These are phyloP conservation scores for Numenius arquata DNA, from an alignment of 2,113 vertebrate species.

Conservation along the genomic window DNA sequence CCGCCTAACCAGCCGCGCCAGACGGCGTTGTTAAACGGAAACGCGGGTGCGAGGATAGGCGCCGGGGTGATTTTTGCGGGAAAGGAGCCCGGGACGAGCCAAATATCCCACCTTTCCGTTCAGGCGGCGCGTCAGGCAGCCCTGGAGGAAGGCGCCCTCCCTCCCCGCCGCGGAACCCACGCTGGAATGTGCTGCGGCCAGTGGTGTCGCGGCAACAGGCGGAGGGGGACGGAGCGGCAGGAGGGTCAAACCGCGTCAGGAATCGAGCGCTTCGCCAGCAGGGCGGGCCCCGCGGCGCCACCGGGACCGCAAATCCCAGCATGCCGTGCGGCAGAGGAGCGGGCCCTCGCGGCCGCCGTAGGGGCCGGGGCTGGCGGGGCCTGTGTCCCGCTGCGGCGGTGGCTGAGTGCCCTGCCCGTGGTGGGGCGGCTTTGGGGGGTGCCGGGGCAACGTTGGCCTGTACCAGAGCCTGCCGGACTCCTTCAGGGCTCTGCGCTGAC, in stretches of 20 bases:
- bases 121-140: accelerated
- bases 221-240: background rate
- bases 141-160: accelerated
- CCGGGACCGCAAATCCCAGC: background rate
- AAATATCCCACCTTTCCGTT: background rate
- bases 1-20: too few species aligned
- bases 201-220: background rate
- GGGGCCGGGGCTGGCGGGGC: background rate
- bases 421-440: accelerated
- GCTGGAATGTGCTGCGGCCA: background rate
- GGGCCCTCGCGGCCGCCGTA: accelerated
- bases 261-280: too few species aligned
- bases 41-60: accelerated
- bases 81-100: accelerated
- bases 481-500: too few species aligned
- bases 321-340: background rate
- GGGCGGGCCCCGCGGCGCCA: accelerated
- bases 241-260: background rate
- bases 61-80: too few species aligned
- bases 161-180: background rate
- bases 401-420: accelerated
- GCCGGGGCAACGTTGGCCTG: background rate
- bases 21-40: accelerated
- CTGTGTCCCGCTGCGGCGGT: background rate
- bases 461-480: background rate